Evolutionary conservation across 2,888 invertebrate genomes (phyloP).

Genomic region (Drosophila koepferae): DNA sequence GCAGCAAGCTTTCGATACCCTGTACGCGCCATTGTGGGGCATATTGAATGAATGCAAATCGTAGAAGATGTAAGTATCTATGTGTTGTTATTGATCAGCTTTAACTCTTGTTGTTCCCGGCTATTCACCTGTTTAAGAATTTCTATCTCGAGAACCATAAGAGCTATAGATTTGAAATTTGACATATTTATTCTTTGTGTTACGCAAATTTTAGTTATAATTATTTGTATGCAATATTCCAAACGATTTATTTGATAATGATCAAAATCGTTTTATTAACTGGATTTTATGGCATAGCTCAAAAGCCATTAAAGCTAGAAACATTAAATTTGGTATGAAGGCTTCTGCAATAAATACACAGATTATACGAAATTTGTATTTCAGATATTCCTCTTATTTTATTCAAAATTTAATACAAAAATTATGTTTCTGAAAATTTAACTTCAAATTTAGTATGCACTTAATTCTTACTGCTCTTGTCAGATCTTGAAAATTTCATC

Average conservation of each 20-base stretch:
- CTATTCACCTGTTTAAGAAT: neutral
- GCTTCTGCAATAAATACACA: neutral
- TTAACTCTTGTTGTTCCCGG: neutral
- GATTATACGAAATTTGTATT: neutral
- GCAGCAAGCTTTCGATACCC: slow-evolving; percentile 45
- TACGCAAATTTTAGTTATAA: too few relatives aligned
- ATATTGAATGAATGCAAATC: neutral
- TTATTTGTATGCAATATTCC: neutral
- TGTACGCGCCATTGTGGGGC: too few relatives aligned
- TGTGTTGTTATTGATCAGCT: neutral
- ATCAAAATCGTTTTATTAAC: neutral
- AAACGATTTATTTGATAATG: neutral
- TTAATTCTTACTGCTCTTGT: accelerated
- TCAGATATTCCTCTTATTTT: accelerated
- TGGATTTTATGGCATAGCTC: neutral
- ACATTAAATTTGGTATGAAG: neutral
- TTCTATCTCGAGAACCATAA: too few relatives aligned
- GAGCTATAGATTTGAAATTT: too few relatives aligned
- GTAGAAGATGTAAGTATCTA: neutral
- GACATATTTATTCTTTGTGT: neutral
- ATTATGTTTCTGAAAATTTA: accelerated
- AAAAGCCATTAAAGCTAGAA: neutral
- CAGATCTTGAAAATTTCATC: neutral
- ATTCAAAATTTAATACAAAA: neutral
- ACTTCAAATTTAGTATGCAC: neutral